Evolutionary conservation across 1,140 invertebrate genomes (phyloP), one percentile per base, ranked within the genome.

Genomic region (Acyrthosiphon pisum): DNA sequence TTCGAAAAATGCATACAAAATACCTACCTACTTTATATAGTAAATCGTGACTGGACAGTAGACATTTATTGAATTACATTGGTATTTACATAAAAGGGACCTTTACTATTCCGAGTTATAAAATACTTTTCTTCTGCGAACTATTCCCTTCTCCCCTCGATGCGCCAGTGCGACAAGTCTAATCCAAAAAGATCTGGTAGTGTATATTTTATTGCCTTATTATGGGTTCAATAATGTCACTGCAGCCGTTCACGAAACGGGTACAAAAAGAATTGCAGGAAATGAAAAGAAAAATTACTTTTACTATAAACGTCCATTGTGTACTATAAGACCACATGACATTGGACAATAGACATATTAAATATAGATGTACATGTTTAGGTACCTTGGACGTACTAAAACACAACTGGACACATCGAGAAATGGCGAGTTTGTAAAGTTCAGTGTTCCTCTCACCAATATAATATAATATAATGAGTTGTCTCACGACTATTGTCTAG

Each of bases 1-100:
- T 68, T n/a, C 60, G 60, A 68, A 68, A 68, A 68, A 68, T 68
- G 60, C 60, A 68, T 68, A 68, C 60, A 68, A 68, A 68, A 68
- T 68, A 68, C 26, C 30, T 68, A 68, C 30, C 30, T 68, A 68
- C 30, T 30, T 68, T 68, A 68, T 68, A n/a, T 68, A 68, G 60
- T 68, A 68, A 68, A 68, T 68, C 30, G 60, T 68, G 60, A 68
- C 60, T 30, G 60, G 60, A 68, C 60, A 30, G 26, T n/a, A 68
- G 30, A 68, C 60, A 68, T 68, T 68, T 68, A 68, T 68, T 68
- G 60, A 68, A 68, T 68, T 68, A 68, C 60, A n/a, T 30, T 68
- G 30, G 60, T 68, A 68, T 68, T 68, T 68, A 68, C 60, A 68
- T 68, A 68, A 68, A 68, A 68, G 60, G 60, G 60, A 68, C 60